phyloP scores from a whole-genome alignment of 1,140 invertebrate species.

The Notospermus geniculatus region DNA sequence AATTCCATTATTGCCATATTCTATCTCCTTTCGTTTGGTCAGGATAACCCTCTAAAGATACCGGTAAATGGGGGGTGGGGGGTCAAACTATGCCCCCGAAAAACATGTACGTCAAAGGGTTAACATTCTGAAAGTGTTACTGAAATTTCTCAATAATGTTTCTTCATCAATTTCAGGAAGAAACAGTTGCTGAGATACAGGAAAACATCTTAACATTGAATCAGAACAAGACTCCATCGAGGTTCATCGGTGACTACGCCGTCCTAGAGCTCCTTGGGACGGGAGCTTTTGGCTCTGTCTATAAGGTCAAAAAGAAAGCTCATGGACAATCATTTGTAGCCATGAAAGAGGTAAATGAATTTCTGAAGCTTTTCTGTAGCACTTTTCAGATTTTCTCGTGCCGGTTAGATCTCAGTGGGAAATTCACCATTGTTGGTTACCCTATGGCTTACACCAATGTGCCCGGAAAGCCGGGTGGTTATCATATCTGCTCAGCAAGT shows the following conservation, averaged over 20 bases:
- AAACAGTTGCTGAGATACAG: constrained; percentile 42
- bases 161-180: constrained; percentile 24
- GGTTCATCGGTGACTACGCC: constrained; percentile 56
- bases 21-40: no score
- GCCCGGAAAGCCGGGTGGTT: no score
- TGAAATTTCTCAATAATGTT: not conserved
- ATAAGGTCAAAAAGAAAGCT: constrained; percentile 54
- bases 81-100: no score
- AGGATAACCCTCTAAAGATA: no score
- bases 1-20: no score
- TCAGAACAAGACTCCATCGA: constrained; percentile 47
- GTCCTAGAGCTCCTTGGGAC: constrained; percentile 57
- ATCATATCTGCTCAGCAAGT: no score
- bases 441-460: no score
- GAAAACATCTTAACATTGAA: constrained; percentile 48
- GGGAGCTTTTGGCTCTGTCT: constrained; percentile 58
- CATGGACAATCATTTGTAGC: constrained; percentile 52
- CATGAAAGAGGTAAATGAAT: constrained; percentile 54
- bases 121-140: not conserved
- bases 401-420: no score
- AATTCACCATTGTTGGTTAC: no score
- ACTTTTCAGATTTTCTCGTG: no score
- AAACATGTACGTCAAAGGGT: no score
- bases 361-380: not conserved
- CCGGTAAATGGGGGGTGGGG: no score